Evolutionary conservation across 2,113 vertebrate genomes (phyloP).

Genomic region (Prunella himalayana): DNA sequence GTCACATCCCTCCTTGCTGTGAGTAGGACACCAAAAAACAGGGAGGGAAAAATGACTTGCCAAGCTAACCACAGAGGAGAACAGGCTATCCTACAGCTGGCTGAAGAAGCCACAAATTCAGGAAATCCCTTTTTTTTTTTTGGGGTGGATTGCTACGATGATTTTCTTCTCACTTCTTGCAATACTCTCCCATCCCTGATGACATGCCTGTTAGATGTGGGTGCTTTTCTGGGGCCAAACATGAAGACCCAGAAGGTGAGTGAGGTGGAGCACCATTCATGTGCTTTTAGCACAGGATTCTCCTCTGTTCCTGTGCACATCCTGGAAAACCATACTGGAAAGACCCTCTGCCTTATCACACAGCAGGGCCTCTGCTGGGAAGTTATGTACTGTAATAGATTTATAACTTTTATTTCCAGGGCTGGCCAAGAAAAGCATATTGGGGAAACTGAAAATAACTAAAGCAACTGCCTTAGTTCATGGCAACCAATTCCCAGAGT

Average conservation of each 20-base stretch:
- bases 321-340: neutral
- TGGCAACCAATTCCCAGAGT: neutral
- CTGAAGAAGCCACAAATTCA: neutral
- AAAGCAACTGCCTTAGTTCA: neutral
- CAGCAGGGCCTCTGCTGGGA: neutral
- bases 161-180: neutral
- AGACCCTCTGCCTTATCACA: accelerated
- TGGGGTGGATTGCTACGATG: accelerated
- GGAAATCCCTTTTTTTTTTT: neutral
- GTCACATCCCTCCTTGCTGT: neutral
- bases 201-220: neutral
- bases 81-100: neutral
- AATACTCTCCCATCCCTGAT: neutral
- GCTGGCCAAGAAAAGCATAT: neutral
- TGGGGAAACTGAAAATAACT: neutral
- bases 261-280: neutral
- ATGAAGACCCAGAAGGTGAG: neutral
- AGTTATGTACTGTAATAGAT: neutral
- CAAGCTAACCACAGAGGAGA: accelerated
- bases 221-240: neutral
- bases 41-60: neutral
- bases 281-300: neutral
- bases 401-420: neutral
- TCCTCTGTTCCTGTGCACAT: neutral
- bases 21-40: neutral